A percentile compares a stretch with the other conserved stretches of the same genome.
These are phyloP conservation scores for Conus ventricosus DNA, from an alignment of 1,140 invertebrate genomes.

Conservation along the genomic window DNA sequence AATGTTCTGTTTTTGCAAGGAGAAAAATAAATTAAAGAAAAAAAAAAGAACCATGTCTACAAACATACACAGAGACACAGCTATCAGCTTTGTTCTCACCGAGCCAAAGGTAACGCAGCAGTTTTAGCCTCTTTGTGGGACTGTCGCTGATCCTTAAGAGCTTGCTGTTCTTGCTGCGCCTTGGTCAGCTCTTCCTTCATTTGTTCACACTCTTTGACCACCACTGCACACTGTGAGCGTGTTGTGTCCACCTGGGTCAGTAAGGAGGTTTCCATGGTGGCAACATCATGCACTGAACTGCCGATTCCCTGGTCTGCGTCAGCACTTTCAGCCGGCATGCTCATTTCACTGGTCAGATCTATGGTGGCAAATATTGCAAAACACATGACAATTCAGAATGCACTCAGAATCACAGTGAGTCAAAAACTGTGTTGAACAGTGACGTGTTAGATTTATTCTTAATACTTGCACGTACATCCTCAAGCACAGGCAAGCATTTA, in stretches of 20 bases:
- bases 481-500: too few species aligned
- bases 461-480: too few species aligned
- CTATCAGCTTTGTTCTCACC: conserved; percentile 26
- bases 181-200: conserved; percentile 32
- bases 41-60: too few species aligned
- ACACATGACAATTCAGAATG: not conserved
- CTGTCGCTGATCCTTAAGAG: conserved; percentile 30
- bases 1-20: too few species aligned
- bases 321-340: not conserved
- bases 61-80: too few species aligned
- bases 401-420: not conserved
- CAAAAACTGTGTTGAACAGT: too few species aligned
- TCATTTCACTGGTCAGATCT: conserved; percentile 5
- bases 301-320: not conserved
- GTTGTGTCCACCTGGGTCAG: not conserved
- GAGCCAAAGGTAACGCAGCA: conserved; percentile 46
- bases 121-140: conserved; percentile 41
- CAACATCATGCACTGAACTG: not conserved
- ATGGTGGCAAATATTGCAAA: not conserved
- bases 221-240: not conserved
- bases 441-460: too few species aligned
- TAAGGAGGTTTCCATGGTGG: not conserved
- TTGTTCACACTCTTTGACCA: conserved; percentile 38
- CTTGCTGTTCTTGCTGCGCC: conserved; percentile 28
- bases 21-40: too few species aligned